These are phyloP conservation scores for Malacosoma neustria DNA, from an alignment of 2,888 invertebrate genomes.

Conservation along the genomic window DNA sequence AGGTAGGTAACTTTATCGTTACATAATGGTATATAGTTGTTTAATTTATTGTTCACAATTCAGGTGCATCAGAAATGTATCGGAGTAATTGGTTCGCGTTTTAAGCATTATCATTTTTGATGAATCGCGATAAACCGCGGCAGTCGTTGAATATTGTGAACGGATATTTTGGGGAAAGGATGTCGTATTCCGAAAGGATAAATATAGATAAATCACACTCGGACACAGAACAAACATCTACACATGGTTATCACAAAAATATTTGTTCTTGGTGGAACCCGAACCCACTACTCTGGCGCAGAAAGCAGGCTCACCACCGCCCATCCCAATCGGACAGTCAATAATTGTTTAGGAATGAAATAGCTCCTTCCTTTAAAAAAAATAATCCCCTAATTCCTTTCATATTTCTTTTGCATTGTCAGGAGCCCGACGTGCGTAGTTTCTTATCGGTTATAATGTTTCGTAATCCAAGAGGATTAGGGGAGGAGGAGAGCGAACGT, in stretches of 20 bases:
- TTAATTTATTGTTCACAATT: too few species aligned
- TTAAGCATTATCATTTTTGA: background rate
- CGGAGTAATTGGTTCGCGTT: slow-evolving; percentile 1
- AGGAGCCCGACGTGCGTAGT: slow-evolving; percentile 1
- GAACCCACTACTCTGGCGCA: too few species aligned
- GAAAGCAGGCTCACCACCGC: too few species aligned
- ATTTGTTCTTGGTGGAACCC: too few species aligned
- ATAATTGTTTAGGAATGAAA: background rate
- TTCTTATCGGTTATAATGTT: slow-evolving; percentile 1
- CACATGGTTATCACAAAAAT: too few species aligned
- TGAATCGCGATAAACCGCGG: background rate
- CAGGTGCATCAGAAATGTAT: background rate
- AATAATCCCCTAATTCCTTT: slow-evolving; percentile 1
- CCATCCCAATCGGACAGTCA: too few species aligned
- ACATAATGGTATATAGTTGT: background rate
- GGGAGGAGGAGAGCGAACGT: too few species aligned
- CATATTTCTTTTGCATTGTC: background rate
- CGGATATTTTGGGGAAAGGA: too few species aligned
- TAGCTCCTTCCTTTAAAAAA: slow-evolving; percentile 1
- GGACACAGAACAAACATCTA: too few species aligned
- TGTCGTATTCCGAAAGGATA: too few species aligned
- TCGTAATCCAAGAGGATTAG: too few species aligned
- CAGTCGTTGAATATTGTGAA: background rate
- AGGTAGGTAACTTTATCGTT: background rate
- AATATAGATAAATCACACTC: too few species aligned